A percentile compares a stretch with the other conserved stretches of the same genome.
phyloP scores from a whole-genome alignment of 2,113 vertebrate species.

The Callopanchax toddi region DNA sequence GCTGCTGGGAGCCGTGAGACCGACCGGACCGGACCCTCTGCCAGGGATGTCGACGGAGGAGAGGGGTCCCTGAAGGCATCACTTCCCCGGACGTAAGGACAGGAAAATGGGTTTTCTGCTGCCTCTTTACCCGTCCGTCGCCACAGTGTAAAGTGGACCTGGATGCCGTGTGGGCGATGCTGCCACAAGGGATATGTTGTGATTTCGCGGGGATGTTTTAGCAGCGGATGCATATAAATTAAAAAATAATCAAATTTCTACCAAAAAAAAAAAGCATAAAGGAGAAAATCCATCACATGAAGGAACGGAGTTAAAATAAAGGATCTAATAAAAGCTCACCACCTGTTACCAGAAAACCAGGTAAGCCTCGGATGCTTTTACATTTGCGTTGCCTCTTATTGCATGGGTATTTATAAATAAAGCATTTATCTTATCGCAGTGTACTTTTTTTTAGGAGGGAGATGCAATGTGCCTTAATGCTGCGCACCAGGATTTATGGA shows the following conservation, averaged over 20 bases:
- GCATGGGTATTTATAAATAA: constrained; percentile 31
- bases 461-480: constrained; percentile 15
- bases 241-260: constrained; percentile 26
- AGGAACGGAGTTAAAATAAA: constrained; percentile 33
- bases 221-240: constrained; percentile 65
- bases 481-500: constrained; percentile 37
- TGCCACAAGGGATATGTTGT: constrained; percentile 76
- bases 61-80: constrained; percentile 56
- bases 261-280: background rate
- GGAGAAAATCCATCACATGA: constrained; percentile 32
- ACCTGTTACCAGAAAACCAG: constrained; percentile 81
- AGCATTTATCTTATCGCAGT: constrained; percentile 12
- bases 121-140: constrained; percentile 40
- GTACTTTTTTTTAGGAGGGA: constrained; percentile 67
- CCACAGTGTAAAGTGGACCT: constrained; percentile 61
- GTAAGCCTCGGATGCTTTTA: constrained; percentile 62
- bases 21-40: constrained; percentile 48
- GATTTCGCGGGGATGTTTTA: constrained; percentile 70
- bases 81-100: constrained; percentile 32
- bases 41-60: constrained; percentile 68
- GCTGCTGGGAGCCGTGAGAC: constrained; percentile 45
- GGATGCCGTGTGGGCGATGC: constrained; percentile 77
- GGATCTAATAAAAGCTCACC: constrained; percentile 62
- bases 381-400: constrained; percentile 3
- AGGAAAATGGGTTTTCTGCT: constrained; percentile 23